Base-by-base conservation (phyloP, 53 echinoderm and acorn worm genomes). In the Patiria pectinifera region DNA sequence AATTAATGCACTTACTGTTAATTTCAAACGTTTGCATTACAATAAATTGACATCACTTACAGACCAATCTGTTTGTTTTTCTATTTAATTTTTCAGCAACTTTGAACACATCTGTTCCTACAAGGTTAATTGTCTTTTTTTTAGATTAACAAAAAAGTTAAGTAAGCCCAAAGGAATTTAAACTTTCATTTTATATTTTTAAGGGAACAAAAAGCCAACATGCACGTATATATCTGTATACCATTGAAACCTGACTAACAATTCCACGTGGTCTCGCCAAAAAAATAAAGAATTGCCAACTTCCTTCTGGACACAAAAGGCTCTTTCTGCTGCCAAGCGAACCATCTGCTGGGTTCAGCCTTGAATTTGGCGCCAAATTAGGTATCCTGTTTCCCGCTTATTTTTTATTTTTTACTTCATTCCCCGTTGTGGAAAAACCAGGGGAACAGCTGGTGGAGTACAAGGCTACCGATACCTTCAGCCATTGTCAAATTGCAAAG, bases 311-410 rank as follows among this genome's bases (percentile, higher is more conserved):
- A 16, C n/a, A 74, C 74, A 74, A 74, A 74, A 74, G 3, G 25
- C 3, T 23, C 19, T 10, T 74, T 24, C 74, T 74, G 19, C 14
- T 66, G 15, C 15, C 19, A 16, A 18, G 10, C 3, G 3, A 15
- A 66, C 74, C 74, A 74, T 74, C 79, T 46, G 15, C 45, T 46
- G 8, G 15, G 11, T 4, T 48, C 16, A 85, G 44, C 85, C 85
- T 85, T 85, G 70, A 85, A 70, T 85, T 85, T 85, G 69, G 35
- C 85, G 45, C 85, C 85, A 62, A 24, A 35, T 9, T 13, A 9
- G 59, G 61, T 58, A 22, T 49, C 8, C 8, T 83, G 66, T 61
- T 62, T 84, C 62, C 84, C 24, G 83, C 69, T 11, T 1, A 6
- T 53, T 13, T 24, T 25, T 12, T 43, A 62, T 26, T 63, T 84